Evolutionary conservation across 2,888 invertebrate genomes (phyloP), one percentile per base, ranked within the genome.

Genomic region (Tetranychus truncatus): DNA sequence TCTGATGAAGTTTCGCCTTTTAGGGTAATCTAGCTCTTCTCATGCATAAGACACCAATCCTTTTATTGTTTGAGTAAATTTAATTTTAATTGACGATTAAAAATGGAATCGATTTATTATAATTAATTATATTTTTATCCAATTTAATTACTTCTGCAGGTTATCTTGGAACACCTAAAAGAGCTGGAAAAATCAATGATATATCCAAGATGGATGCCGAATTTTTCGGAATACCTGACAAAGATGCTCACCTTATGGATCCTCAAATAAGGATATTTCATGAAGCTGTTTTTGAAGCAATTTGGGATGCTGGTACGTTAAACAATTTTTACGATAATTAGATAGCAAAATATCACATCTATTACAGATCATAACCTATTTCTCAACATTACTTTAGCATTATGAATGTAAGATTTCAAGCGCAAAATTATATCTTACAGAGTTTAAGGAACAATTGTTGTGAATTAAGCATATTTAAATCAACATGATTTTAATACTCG

Each of bases 241-340:
- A 92, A 83, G 92, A 92, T 82, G 92, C 92, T 11, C 87, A 91
- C 81, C 88, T 89, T 75, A 92, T 95, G 90, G 93, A 95, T 83
- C 92, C 94, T 7, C 91, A 93, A 83, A 85, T 96, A 79, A 86
- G 95, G 78, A 86, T 94, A 83, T 84, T 96, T 78, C 86, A 96
- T 74, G 97, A 95, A 84, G 83, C 89, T 67, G 92, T 92, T 18
- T 89, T 93, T 83, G 95, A 96, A 84, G 89, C 91, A 67, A 88
- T 94, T 78, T 86, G 94, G 77, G 95, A 96, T 85, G 90, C 94
- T 74, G 89, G 89, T 79, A 77, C 34, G 71, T 34, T 66, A 18
- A 4, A 66, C 66, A 0, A 18, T 18, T 66, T 5, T 18, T 66
- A 18, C 18, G 6, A n/a, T 18, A 66, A 66, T 66, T 66, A 66